Base-by-base conservation (phyloP, 35 echinoderm and acorn worm species). In the Heliocidaris tuberculata region DNA sequence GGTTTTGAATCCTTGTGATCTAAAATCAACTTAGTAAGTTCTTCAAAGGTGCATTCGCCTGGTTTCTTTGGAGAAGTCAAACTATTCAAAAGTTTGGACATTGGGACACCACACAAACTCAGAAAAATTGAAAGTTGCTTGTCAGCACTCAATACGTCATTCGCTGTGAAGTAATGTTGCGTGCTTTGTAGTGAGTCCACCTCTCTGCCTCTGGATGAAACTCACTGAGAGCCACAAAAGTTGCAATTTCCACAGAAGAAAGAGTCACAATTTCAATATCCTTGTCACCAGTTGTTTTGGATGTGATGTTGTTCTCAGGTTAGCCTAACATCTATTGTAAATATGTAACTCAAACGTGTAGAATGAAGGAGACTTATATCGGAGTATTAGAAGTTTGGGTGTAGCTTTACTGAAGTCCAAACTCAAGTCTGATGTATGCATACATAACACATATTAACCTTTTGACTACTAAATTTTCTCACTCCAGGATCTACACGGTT, bases 1-100 rank as follows among this genome's bases (percentile, higher is more conserved):
- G 96, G 94, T 78, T 61, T 94, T 5, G 97, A 95, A 42, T 95
- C 87, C 21, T 89, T 95, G 94, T 98, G 94, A 48, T 95, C 71
- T n/a, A 61, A 96, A 17, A 97, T 88, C 27, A 94, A 24, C 32
- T 94, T 48, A 49, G 92, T 32, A 5, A 98, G 31, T 86, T 97
- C 50, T 1, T 93, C 86, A 86, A 85, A 98, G 1, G 52, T 94
- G 56, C 86, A 90, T 13, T 98, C 95, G 16, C 85, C 85, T 35
- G 87, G 92, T 71, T 95, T 97, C 17, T 19, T 86, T 27, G 97
- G 97, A 32, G 96, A 49, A 0, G 95, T 85, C 61, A 95, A 61
- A 70, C 94, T 96, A 4, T 21, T 16, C 0, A 98, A 24, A 13
- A 96, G 65, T 54, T 95, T 94, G 88, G 94, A 98, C 7, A 86